Base-by-base conservation (phyloP, 2,113 vertebrate genomes). In the Regulus satrapa region DNA sequence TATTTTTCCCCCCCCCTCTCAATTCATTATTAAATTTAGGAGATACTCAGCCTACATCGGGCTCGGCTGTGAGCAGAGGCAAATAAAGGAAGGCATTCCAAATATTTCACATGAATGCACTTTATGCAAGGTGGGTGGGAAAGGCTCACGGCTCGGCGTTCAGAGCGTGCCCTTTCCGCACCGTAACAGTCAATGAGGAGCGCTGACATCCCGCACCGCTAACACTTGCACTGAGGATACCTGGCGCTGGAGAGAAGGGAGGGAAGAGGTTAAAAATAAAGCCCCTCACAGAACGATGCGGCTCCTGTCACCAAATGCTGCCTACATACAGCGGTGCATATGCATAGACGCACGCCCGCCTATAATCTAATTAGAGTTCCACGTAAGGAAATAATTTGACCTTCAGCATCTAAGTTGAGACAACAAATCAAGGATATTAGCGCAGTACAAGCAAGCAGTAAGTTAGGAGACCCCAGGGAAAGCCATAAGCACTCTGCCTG, bases 361-460 rank as follows among this genome's bases (percentile, higher is more conserved):
- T 74, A 89, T 94, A 88, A 95, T 98, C 98, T 98, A 98, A 98
- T 98, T 98, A 98, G 98, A 98, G 97, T 97, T 98, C 97, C 98
- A 96, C 79, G 96, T 98, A 98, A 98, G 98, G 98, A 98, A 98
- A 98, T 97, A 98, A 98, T 99, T 99, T 99, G 98, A 98, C 98
- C 98, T 99, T 98, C 98, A 98, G 98, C 98, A 98, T 98, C 98
- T 98, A 97, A 98, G 97, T 98, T 98, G 98, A 98, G 97, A 97
- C 98, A 98, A 98, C 98, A 98, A 99, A 98, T 98, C 98, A 99
- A 96, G 98, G 97, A 98, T 98, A 98, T 98, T 98, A 99, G 98
- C 98, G 98, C 97, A 98, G 96, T 97, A 98, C 97, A 97, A 98
- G 98, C 98, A 96, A 98, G 94, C 95, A 92, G 97, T 96, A 97